Base-by-base conservation (phyloP, 2,113 vertebrate genomes). In the Callocephalon fimbriatum region DNA sequence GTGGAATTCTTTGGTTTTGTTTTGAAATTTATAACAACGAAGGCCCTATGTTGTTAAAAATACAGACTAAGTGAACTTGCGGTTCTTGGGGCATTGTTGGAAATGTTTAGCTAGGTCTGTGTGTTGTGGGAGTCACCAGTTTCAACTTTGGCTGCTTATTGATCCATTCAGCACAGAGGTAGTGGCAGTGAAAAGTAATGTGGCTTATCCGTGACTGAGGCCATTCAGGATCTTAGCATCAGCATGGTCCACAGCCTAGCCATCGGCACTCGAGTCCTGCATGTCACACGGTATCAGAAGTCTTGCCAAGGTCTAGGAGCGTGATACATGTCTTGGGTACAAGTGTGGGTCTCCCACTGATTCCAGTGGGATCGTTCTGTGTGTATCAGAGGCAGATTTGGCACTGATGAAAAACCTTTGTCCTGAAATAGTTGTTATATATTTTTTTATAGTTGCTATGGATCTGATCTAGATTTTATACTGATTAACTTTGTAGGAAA, bases 1-100 rank as follows among this genome's bases (percentile, higher is more conserved):
- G 98, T 98, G 98, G 97, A 98, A 98, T 98, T 98, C 96, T 96
- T 98, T 91, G 95, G 93, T 97, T 98, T 98, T 98, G 98, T 98
- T 98, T 97, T 92, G 94, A 97, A 97, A 93, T 98, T 98, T 98
- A 89, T 98, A 97, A 97, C 72, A 97, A 98, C 97, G 97, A 91
- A 97, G 95, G 97, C 96, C 95, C 93, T 95, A 93, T 93, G 96
- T 98, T 97, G 98, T 97, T 98, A 89, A 96, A 97, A 97, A 96
- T 88, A 71, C 91, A 92, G 92, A 95, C 93, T 66, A 91, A 91
- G 93, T 77, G 96, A 97, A 91, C 97, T 78, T 84, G 86, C 51
- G 3, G 93, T 97, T 97, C 97, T 96, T 79, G 91, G 92, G 95
- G 72, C 88, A 3, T 38, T 77, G 92, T 79, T 94, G 87, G 92